These are phyloP conservation scores for Hafferia zeledoni DNA, from an alignment of 2,797 vertebrate species.

Conservation along the genomic window DNA sequence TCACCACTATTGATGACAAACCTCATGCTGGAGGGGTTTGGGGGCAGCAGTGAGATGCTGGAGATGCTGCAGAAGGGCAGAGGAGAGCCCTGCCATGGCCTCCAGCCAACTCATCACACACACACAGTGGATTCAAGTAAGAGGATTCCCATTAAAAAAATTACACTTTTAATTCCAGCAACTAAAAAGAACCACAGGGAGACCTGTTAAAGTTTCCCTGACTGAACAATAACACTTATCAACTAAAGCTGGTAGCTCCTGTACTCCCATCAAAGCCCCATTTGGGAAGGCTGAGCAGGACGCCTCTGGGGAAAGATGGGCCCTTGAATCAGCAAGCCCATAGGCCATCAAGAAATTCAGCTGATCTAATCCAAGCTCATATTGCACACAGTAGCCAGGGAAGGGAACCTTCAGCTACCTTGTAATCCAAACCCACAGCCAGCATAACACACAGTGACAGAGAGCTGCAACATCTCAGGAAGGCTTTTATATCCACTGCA, in stretches of 20 bases:
- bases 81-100: neutral
- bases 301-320: neutral
- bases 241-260: neutral
- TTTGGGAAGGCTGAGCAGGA: neutral
- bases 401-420: neutral
- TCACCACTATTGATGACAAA: neutral
- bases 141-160: slow-evolving; percentile 15
- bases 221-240: neutral
- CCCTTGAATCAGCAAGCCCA: neutral
- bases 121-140: neutral
- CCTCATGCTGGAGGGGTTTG: neutral
- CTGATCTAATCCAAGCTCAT: neutral
- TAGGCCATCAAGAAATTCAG: neutral
- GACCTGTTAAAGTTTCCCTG: neutral
- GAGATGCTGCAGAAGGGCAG: neutral
- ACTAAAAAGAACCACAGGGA: neutral
- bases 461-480: neutral
- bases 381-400: neutral
- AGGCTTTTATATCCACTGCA: neutral
- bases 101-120: neutral
- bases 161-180: neutral
- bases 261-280: neutral
- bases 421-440: neutral
- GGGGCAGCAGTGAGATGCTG: neutral
- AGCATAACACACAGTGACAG: accelerated